Evolutionary conservation across 2,888 invertebrate genomes (phyloP), one percentile per base, ranked within the genome.

Genomic region (Xanthorhoe designata): DNA sequence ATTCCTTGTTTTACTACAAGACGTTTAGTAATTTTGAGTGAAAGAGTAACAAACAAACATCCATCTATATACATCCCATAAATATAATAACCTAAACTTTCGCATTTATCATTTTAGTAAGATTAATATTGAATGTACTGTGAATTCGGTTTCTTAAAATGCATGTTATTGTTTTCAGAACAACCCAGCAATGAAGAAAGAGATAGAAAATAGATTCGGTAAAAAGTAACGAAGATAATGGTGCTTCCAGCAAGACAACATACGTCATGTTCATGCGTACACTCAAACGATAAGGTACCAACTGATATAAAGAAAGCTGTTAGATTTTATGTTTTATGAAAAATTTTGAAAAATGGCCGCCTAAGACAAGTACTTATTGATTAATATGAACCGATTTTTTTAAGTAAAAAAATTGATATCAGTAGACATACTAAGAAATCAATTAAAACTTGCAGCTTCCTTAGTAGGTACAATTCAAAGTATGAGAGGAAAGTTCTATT

Each of bases 161-260:
- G n/a, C n/a, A 47, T 24, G 29, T 13, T 10, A 49, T 17, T 70
- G 13, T 42, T 82, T 81, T 56, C 73, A 84, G 83, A 82, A 83
- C 51, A 84, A 78, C 64, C 75, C 78, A 15, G 61, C 67, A 42
- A 68, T 81, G 66, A 83, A 79, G 69, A 70, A 77, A 68, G 84
- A 77, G 57, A 74, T 84, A 50, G 78, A 82, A 66, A 75, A 49
- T 4, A 77, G 81, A 75, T 84, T 81, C 69, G 78, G 77, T 5
- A 61, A 75, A 73, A 61, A 75, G 53, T 60, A 67, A 71, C 29
- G 17, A 61, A 19, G 35, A 69, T 60, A 67, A 51, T 60, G 69
- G 51, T 50, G 49, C 64, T 62, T 17, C 72, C 76, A 69, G 73
- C 51, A 24, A 55, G 35, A 45, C 49, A 47, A 19, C 61, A 61